Conservation (phyloP, 1,140 invertebrate genomes). For the Armadillidium nasatum region DNA sequence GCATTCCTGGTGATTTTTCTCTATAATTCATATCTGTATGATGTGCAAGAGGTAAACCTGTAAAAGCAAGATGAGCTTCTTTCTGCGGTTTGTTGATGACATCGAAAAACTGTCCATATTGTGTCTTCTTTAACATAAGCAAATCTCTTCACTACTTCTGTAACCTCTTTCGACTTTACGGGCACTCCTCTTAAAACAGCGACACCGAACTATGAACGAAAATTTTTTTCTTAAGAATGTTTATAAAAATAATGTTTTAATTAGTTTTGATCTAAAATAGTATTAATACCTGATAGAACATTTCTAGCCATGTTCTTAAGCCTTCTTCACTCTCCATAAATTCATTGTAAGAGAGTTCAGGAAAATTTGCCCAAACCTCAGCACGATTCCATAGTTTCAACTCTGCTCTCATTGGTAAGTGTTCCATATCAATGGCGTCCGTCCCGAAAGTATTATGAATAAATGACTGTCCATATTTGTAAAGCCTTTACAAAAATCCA, state of each 20-base stretch:
- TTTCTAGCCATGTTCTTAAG: slow-evolving; percentile 48
- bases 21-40: slow-evolving; percentile 51
- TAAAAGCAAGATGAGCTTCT: slow-evolving; percentile 48
- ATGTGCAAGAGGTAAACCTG: slow-evolving; percentile 48
- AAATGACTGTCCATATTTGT: slow-evolving; percentile 49
- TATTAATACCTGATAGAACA: slow-evolving; percentile 47
- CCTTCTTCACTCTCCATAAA: slow-evolving; percentile 49
- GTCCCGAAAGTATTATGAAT: slow-evolving; percentile 48
- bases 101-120: slow-evolving; percentile 49
- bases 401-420: slow-evolving; percentile 39
- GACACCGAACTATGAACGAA: slow-evolving; percentile 46
- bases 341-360: slow-evolving; percentile 49
- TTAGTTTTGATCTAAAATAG: not conserved
- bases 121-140: slow-evolving; percentile 50
- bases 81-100: slow-evolving; percentile 49
- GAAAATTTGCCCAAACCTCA: slow-evolving; percentile 47
- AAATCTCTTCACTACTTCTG: slow-evolving; percentile 49
- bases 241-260: not conserved
- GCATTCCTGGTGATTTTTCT: slow-evolving; percentile 51
- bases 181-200: slow-evolving; percentile 48
- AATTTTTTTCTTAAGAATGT: not conserved
- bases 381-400: slow-evolving; percentile 48
- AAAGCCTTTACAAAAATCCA: slow-evolving; percentile 45
- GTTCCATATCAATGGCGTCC: slow-evolving; percentile 37
- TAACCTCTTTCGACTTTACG: slow-evolving; percentile 45